These are phyloP conservation scores for Calliphora vomitoria DNA, from an alignment of 2,888 invertebrate genomes.

Conservation along the genomic window DNA sequence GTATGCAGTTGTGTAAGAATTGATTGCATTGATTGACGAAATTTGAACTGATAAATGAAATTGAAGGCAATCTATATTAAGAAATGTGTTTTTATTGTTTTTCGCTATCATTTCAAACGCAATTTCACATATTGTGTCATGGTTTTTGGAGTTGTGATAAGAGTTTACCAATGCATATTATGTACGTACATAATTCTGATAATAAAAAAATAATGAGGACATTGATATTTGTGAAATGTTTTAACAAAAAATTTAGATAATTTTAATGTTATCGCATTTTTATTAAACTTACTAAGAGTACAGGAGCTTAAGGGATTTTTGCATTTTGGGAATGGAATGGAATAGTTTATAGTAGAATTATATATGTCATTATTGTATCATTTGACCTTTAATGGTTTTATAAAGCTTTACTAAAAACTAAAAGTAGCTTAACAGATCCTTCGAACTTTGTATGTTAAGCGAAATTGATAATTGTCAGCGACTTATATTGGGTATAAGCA, in stretches of 20 bases:
- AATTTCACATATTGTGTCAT: constrained; percentile 57
- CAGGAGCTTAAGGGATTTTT: too few relatives aligned
- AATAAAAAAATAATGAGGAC: constrained; percentile 16
- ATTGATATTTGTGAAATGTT: constrained; percentile 16
- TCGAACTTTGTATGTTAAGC: too few relatives aligned
- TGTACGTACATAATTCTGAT: neutral
- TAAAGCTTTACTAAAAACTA: too few relatives aligned
- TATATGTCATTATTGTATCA: too few relatives aligned
- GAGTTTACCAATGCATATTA: neutral
- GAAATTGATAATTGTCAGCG: too few relatives aligned
- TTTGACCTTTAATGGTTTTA: too few relatives aligned
- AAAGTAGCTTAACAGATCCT: too few relatives aligned
- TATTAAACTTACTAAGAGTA: too few relatives aligned
- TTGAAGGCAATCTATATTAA: constrained; percentile 57
- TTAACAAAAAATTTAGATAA: neutral
- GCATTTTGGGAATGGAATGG: too few relatives aligned
- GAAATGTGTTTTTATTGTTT: constrained; percentile 33
- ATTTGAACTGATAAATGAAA: constrained; percentile 68
- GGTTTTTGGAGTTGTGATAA: constrained; percentile 49
- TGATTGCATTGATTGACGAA: constrained; percentile 64
- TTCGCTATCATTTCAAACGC: constrained; percentile 30
- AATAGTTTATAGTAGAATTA: too few relatives aligned
- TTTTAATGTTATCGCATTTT: neutral
- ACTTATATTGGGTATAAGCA: too few relatives aligned
- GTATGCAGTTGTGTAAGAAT: constrained; percentile 27